A percentile compares a stretch with the other conserved stretches of the same genome.
Evolutionary conservation across 1,140 invertebrate species (phyloP).

Genomic region (Sitodiplosis mosellana): DNA sequence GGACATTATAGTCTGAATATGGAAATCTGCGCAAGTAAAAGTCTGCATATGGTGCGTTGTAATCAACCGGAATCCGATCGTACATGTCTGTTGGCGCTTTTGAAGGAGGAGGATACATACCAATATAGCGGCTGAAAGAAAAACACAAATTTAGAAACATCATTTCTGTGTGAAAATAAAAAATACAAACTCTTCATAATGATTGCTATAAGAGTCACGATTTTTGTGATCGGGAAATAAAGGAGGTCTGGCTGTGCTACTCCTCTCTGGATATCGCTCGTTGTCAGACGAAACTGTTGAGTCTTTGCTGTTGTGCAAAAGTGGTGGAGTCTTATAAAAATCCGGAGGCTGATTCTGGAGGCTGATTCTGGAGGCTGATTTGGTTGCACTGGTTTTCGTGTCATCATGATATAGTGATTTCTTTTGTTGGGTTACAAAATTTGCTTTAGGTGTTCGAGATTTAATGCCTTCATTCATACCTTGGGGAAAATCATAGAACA

Average conservation of each 20-base stretch:
- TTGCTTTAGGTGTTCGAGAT: conserved; percentile 9
- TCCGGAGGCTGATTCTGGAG: too few relatives aligned
- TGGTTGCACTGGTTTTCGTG: conserved; percentile 4
- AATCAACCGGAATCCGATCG: conserved; percentile 19
- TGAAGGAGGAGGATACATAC: conserved; percentile 16
- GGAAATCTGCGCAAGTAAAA: conserved; percentile 10
- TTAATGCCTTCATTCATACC: conserved; percentile 8
- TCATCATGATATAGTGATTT: neutral
- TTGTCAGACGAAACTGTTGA: neutral
- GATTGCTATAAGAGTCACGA: too few relatives aligned
- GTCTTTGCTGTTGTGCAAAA: conserved; percentile 1
- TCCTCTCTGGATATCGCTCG: neutral
- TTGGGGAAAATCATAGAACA: too few relatives aligned
- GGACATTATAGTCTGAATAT: conserved; percentile 19
- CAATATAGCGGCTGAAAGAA: neutral
- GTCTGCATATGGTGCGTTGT: conserved; percentile 18
- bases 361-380: too few relatives aligned
- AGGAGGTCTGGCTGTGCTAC: too few relatives aligned
- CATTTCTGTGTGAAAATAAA: neutral
- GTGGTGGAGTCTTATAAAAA: conserved; percentile 4
- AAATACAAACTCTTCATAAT: neutral
- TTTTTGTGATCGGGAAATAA: neutral
- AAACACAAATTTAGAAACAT: too few relatives aligned
- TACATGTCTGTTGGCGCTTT: conserved; percentile 11
- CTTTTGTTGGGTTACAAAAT: conserved; percentile 10